phyloP scores from a whole-genome alignment of 1,140 invertebrate genomes.

The Meteorus sp. region DNA sequence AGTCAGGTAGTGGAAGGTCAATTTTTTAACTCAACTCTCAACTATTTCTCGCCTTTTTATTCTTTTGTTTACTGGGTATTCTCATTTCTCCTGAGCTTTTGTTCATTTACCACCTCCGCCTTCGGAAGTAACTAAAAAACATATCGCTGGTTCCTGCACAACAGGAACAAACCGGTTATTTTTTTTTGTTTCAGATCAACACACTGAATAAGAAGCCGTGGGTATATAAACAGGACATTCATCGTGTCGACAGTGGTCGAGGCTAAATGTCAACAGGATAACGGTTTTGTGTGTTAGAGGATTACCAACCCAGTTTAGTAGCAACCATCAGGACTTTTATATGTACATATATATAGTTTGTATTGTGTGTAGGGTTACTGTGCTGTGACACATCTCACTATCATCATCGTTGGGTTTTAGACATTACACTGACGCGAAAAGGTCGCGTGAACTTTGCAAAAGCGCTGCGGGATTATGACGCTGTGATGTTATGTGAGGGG shows the following conservation, averaged over 20 bases:
- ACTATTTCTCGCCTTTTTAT: not conserved
- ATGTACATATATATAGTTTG: no score
- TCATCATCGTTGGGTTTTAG: not conserved
- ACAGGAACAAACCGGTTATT: not conserved
- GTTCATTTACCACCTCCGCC: conserved; percentile 10
- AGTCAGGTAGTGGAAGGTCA: conserved; percentile 16
- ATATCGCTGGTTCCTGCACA: not conserved
- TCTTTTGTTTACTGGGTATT: no score
- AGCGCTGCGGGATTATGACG: conserved; percentile 19
- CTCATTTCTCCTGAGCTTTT: no score
- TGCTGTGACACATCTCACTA: no score
- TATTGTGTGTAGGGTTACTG: no score
- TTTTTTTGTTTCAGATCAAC: not conserved
- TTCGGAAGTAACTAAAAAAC: no score
- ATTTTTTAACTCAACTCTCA: conserved; percentile 16
- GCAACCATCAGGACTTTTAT: no score
- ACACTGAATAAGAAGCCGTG: not conserved
- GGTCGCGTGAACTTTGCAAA: conserved; percentile 26
- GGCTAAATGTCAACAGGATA: conserved; percentile 57
- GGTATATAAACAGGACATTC: no score
- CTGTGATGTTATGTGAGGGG: not conserved
- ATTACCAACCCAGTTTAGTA: conserved; percentile 41
- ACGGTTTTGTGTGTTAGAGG: conserved; percentile 49
- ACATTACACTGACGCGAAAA: conserved; percentile 9
- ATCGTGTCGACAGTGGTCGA: conserved; percentile 21